Evolutionary conservation across 1,140 invertebrate species (phyloP), one percentile per base, ranked within the genome.

Genomic region (Neuroterus valhalla): DNA sequence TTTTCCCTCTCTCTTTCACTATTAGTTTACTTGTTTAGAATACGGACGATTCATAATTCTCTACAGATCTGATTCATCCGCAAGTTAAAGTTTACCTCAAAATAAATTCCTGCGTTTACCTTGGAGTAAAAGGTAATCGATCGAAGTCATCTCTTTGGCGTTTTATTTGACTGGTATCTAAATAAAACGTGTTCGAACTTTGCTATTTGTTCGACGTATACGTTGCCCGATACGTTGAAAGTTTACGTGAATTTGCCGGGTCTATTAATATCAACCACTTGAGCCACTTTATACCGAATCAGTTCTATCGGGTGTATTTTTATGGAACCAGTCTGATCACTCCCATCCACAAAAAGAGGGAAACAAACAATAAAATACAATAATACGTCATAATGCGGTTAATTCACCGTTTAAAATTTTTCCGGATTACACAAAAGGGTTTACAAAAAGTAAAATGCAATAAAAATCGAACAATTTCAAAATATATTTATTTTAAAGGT

Each of bases 21-120:
- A 67, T 73, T 52, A 38, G 45, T 68, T 73, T 55, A 55, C 43
- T 55, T 62, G n/a, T 50, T 48, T 73, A 14, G 45, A 55, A 15
- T 48, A 43, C 42, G 26, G 50, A 17, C 46, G n/a, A 42, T 71
- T 66, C 31, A 66, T 11, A 21, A 45, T 71, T n/a, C 50, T 31
- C 21, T 5, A 62, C 6, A 31, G 26, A 31, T 31, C 55, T 62
- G 55, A 62, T 26, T 62, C 55, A 62, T 62, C 31, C 23, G 23
- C 15, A 62, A 31, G 55, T 62, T 31, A 31, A 62, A 23, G 55
- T 15, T 55, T 12, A 23, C 52, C 55, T 62, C 55, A 62, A 62
- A 62, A 62, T 62, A 62, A 62, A 62, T 15, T 62, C 55, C 31
- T 62, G 31, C 55, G 26, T 62, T 62, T 62, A 26, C 55, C 23